Evolutionary conservation across 2,797 vertebrate species (phyloP), one percentile per base, ranked within the genome.

Genomic region (Myripristis murdjan): DNA sequence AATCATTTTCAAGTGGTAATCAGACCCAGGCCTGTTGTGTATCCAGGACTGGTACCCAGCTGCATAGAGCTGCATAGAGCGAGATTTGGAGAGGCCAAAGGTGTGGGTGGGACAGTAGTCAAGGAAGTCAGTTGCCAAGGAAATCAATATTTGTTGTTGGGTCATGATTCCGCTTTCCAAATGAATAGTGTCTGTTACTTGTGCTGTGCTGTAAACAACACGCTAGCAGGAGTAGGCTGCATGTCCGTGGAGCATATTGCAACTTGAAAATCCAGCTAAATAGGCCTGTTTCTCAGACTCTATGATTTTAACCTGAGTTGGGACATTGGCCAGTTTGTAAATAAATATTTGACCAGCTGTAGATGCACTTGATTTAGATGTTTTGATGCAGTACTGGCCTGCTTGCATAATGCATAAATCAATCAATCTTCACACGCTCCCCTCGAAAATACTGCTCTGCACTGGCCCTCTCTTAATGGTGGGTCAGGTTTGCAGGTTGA

Each of bases 101-200:
- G 64, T 61, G 66, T 82, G 75, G 62, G 59, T 64, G 75, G 75
- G 72, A 72, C 73, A 56, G 71, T 65, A 70, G 54, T 83, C 28
- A 33, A 67, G 58, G 46, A 74, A 67, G 54, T 48, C 66, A 52
- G 66, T 83, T 79, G 43, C 60, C 76, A 78, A 64, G 75, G 81
- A 87, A 68, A 84, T 82, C 72, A 79, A 70, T 87, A 86, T 87
- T 87, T 89, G 71, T 77, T 76, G 83, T 71, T 52, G 16, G 59
- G 53, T 77, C 11, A 70, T 73, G 55, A 73, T 69, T 81, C 20
- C 53, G 58, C 62, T 78, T 72, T 79, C 35, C 51, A 65, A 76
- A 77, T 59, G 33, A 78, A 73, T 57, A 64, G 6, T 59, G 51
- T 51, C 31, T 79, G 33, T 57, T 52, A 72, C 59, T 60, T 75